Evolutionary conservation across 2,113 vertebrate genomes (phyloP).

Genomic region (Cavia porcellus): DNA sequence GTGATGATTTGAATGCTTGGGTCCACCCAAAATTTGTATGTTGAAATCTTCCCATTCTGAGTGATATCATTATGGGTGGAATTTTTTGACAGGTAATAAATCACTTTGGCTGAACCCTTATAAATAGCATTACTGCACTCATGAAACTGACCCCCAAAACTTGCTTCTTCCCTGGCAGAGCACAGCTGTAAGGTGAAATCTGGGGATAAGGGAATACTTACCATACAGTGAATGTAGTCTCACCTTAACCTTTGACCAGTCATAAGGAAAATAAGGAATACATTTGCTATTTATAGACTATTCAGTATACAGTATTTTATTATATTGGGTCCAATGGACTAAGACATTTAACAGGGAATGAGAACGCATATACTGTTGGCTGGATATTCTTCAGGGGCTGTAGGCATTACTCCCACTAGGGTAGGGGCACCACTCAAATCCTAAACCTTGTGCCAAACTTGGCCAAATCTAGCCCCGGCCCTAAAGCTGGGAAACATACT

Average conservation of each 20-base stretch:
- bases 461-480: neutral
- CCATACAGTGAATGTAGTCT: neutral
- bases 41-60: neutral
- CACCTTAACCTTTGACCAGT: neutral
- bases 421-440: accelerated
- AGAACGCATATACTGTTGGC: neutral
- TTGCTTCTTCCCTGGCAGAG: neutral
- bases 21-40: too few species aligned
- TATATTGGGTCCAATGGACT: neutral
- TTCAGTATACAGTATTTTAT: neutral
- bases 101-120: neutral
- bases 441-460: neutral
- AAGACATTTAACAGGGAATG: neutral
- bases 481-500: accelerated
- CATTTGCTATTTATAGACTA: neutral
- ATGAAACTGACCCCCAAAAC: neutral
- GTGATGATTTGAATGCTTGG: neutral
- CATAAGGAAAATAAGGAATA: neutral
- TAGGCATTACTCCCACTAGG: neutral
- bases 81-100: neutral
- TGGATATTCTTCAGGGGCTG: neutral
- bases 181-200: neutral
- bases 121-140: neutral
- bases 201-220: neutral
- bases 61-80: neutral